A percentile compares a stretch with the other conserved stretches of the same genome.
These are phyloP conservation scores for Aphaenogaster ashmeadi DNA, from an alignment of 1,140 invertebrate species.

Conservation along the genomic window DNA sequence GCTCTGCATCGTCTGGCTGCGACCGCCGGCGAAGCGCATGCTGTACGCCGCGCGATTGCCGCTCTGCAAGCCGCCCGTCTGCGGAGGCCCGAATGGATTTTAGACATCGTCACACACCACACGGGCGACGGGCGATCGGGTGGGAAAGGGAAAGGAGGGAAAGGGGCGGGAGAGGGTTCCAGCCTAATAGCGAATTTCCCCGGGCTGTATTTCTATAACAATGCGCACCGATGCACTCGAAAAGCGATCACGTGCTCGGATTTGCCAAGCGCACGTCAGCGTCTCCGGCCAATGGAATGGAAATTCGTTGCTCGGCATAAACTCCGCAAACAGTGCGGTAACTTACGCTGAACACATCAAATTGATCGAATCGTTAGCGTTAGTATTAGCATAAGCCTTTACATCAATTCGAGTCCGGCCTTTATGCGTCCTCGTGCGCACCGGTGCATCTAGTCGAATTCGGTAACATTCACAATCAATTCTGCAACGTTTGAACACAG, in stretches of 20 bases:
- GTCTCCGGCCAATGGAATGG: constrained; percentile 6
- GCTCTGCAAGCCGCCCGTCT: constrained; percentile 70
- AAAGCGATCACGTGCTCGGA: not conserved
- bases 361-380: constrained; percentile 16
- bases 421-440: constrained; percentile 29
- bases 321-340: constrained; percentile 22
- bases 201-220: not conserved
- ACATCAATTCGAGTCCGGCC: constrained; percentile 20
- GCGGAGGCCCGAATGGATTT: constrained; percentile 31
- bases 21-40: constrained; percentile 84
- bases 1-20: constrained; percentile 87
- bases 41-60: constrained; percentile 83
- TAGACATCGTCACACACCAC: not conserved
- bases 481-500: constrained; percentile 13
- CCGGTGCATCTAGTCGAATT: constrained; percentile 3
- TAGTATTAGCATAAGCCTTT: constrained; percentile 28
- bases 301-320: constrained; percentile 20
- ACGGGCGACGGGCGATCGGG: not conserved
- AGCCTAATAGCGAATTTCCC: not conserved
- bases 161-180: not conserved
- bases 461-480: constrained; percentile 29
- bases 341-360: constrained; percentile 19
- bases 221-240: not conserved
- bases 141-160: not conserved
- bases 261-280: not conserved